Conservation (phyloP, 2,113 vertebrate species). For the human (Homo sapiens) region DNA sequence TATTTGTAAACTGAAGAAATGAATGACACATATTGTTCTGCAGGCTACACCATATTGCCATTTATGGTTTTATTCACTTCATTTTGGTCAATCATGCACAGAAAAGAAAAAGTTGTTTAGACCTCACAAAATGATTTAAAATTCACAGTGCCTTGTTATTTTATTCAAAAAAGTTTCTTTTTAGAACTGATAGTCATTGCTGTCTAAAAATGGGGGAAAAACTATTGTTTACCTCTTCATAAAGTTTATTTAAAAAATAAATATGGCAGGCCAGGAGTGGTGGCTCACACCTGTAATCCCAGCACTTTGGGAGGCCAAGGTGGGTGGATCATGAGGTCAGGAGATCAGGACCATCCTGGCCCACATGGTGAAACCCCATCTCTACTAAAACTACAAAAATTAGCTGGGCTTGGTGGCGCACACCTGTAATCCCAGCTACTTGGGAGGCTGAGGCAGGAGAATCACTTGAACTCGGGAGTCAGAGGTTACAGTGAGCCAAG, state of each 20-base stretch:
- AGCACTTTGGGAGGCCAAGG: background rate
- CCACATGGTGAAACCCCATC: too few species aligned
- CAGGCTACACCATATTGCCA: accelerated
- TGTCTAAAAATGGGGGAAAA: background rate
- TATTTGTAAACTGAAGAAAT: background rate
- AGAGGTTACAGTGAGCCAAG: background rate
- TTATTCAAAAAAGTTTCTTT: background rate
- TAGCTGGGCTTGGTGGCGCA: background rate
- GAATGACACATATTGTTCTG: background rate
- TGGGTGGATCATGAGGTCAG: background rate
- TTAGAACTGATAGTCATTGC: background rate
- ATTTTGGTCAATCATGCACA: background rate
- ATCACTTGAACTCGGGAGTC: background rate
- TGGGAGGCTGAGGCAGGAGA: background rate
- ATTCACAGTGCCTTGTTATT: background rate
- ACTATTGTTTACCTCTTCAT: background rate
- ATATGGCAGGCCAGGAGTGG: background rate
- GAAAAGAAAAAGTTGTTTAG: too few species aligned
- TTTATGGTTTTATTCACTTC: background rate
- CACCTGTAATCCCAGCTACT: background rate
- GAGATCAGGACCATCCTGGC: background rate
- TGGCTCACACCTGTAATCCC: background rate
- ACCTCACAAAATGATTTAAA: background rate
- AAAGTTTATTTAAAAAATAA: background rate
- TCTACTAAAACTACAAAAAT: background rate